Conservation (phyloP, 2,888 invertebrate genomes). For the Chironomus riparius region DNA sequence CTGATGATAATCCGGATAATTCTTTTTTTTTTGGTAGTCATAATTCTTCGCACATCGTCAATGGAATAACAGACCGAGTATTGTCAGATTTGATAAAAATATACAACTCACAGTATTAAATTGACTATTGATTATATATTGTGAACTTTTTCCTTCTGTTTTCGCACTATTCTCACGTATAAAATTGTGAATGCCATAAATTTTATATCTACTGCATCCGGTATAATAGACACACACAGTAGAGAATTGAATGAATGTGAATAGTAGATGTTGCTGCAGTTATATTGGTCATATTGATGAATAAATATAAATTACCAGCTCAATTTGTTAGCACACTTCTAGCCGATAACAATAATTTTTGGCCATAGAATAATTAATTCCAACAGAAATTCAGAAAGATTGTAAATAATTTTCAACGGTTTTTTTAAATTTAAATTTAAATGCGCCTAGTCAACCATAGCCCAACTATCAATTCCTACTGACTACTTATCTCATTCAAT, state of each 20-base stretch:
- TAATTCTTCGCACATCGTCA: background rate
- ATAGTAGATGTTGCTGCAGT: background rate
- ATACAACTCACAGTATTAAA: background rate
- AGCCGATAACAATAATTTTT: too few relatives aligned
- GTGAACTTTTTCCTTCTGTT: too few relatives aligned
- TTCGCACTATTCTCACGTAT: background rate
- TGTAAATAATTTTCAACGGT: too few relatives aligned
- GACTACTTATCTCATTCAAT: background rate
- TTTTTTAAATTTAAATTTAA: too few relatives aligned
- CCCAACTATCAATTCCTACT: too few relatives aligned
- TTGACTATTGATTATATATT: conserved; percentile 3
- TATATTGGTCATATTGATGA: background rate
- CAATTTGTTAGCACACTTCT: background rate
- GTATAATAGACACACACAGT: background rate
- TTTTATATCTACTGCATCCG: background rate
- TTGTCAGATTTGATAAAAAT: background rate
- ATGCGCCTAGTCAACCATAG: too few relatives aligned
- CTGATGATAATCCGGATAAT: background rate
- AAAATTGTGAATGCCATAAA: background rate
- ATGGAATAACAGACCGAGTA: background rate
- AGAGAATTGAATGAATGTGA: background rate
- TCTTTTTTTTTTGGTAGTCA: background rate
- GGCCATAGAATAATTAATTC: too few relatives aligned
- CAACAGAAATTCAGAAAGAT: too few relatives aligned
- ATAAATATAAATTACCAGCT: conserved; percentile 15